These are phyloP conservation scores for Heliopora coerulea DNA, from an alignment of 92 coral and sea anemone species.

Conservation along the genomic window DNA sequence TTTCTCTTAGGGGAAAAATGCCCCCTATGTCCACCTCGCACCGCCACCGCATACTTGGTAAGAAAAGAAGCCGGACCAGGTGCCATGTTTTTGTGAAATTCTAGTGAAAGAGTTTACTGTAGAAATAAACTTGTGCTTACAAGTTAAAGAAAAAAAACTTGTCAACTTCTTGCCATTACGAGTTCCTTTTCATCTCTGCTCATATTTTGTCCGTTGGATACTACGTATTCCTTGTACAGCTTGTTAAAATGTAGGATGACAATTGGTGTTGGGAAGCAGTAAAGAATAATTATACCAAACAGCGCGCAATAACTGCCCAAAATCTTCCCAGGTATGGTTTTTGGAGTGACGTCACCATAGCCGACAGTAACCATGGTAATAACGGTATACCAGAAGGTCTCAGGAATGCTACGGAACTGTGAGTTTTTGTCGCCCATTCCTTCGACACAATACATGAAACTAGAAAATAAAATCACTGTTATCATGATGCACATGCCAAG, in stretches of 20 bases:
- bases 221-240: conserved; percentile 52
- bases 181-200: conserved; percentile 22
- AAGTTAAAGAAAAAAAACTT: neutral
- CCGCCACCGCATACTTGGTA: no score
- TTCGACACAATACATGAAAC: conserved; percentile 67
- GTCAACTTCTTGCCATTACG: conserved; percentile 23
- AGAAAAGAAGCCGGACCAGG: no score
- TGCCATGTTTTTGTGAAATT: no score
- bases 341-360: conserved; percentile 80
- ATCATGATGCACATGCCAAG: conserved; percentile 59
- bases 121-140: no score
- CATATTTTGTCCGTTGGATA: conserved; percentile 27
- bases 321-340: conserved; percentile 71
- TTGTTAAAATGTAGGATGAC: conserved; percentile 82
- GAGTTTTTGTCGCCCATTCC: conserved; percentile 47
- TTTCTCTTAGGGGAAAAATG: no score
- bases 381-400: conserved; percentile 86
- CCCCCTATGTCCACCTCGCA: no score
- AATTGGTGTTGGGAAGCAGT: conserved; percentile 90
- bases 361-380: conserved; percentile 98
- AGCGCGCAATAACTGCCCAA: conserved; percentile 84
- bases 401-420: conserved; percentile 80
- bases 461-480: conserved; percentile 70
- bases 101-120: no score
- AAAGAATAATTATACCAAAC: conserved; percentile 80